Percentiles rank a stretch among this genome's conserved stretches.
phyloP scores from a whole-genome alignment of 2,113 vertebrate species.

The Myodes glareolus region DNA sequence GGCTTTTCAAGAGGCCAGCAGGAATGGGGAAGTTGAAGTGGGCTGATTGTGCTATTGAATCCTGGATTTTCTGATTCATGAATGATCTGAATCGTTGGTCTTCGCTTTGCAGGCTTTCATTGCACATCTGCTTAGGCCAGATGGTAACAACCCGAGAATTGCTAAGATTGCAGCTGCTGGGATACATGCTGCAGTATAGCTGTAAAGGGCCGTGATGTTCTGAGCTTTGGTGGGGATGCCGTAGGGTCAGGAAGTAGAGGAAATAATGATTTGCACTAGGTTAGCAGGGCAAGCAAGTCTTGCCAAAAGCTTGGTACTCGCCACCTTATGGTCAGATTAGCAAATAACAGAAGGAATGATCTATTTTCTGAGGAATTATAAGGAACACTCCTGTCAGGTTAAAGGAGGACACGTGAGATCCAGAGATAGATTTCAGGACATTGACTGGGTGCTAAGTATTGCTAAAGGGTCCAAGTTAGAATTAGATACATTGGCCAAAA shows the following conservation, averaged over 20 bases:
- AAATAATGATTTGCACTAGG: background rate
- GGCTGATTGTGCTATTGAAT: background rate
- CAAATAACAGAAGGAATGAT: background rate
- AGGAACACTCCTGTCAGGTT: background rate
- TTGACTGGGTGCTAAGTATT: background rate
- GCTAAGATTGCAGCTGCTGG: background rate
- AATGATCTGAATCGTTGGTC: background rate
- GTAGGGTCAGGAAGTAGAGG: background rate
- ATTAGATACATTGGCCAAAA: background rate
- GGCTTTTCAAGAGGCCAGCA: background rate
- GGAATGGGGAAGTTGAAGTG: background rate
- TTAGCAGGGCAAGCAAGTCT: background rate
- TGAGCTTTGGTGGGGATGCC: background rate
- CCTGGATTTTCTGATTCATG: background rate
- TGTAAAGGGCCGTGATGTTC: fast-evolving
- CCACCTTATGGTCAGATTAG: background rate
- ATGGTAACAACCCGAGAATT: background rate
- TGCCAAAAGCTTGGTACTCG: background rate
- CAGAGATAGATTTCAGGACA: background rate
- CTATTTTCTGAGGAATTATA: background rate
- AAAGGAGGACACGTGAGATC: background rate
- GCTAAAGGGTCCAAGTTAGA: background rate
- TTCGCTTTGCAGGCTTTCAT: background rate
- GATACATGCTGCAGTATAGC: background rate
- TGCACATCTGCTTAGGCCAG: background rate